Percentiles rank a stretch among this genome's conserved stretches.
These are phyloP conservation scores for Cnemophilus loriae DNA, from an alignment of 2,113 vertebrate species.

Conservation along the genomic window DNA sequence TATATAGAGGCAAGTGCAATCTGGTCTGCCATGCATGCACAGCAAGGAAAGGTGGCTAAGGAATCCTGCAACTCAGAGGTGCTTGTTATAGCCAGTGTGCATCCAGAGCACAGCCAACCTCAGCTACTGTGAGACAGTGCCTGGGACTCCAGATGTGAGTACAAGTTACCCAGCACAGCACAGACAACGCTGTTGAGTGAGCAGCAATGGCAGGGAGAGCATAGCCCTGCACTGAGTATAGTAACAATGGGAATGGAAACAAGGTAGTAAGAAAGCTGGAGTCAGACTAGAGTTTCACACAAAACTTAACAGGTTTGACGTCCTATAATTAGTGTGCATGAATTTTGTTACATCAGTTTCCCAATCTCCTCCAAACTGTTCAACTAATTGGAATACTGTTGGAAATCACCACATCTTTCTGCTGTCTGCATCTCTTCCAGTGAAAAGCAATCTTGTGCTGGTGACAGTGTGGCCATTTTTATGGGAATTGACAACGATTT, in stretches of 20 bases:
- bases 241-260: accelerated
- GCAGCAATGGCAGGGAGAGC: background rate
- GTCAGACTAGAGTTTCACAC: background rate
- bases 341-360: background rate
- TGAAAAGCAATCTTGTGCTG: background rate
- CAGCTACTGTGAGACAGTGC: background rate
- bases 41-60: background rate
- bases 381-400: background rate
- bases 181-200: accelerated
- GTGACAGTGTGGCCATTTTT: background rate
- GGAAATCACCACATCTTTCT: background rate
- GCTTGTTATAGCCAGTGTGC: background rate
- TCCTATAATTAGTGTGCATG: background rate
- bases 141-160: background rate
- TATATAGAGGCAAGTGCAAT: accelerated
- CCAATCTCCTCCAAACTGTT: background rate
- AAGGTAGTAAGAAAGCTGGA: background rate
- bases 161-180: background rate
- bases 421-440: background rate
- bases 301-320: background rate
- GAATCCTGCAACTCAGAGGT: background rate
- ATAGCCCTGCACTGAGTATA: background rate
- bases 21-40: accelerated
- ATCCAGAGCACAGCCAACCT: background rate
- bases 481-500: background rate